Evolutionary conservation across 2,888 invertebrate genomes (phyloP), one percentile per base, ranked within the genome.

Genomic region (Euclidia mi): DNA sequence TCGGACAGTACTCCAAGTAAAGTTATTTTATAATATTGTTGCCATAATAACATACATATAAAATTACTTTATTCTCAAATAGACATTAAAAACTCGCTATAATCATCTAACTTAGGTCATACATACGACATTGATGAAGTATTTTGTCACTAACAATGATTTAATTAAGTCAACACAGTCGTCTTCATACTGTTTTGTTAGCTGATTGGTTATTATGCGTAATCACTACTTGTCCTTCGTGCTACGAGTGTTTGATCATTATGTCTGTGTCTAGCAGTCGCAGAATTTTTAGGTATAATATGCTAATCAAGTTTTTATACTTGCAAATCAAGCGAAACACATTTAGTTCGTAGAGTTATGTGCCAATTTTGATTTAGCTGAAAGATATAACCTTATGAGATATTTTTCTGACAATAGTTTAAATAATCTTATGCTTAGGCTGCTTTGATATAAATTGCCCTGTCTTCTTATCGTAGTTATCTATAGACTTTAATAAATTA

Each of bases 121-220:
- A 56, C 20, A 7, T n/a, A 41, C 41, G 70, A 65, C 66, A 71
- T 66, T 78, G 73, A 73, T 72, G 43, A 55, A 67, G 63, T 60
- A 56, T 68, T 72, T 70, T 77, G 75, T 75, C 72, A 67, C 65
- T 63, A 66, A 80, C 81, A 79, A 79, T 81, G 71, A 80, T 72
- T 79, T 75, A 76, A 79, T 82, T 79, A 79, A 78, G 66, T 79
- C 76, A 78, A 76, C 69, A 75, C 12, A 58, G 43, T 46, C 43
- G 3, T 61, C 40, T 51, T 43, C 42, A 45, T 48, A 57, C 32
- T 58, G 67, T 71, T 70, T 66, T 69, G 61, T 70, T 65, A 1
- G 46, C 32, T 68, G 68, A 75, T 70, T 73, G 45, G 41, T 59
- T 76, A 70, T 68, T 72, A 64, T 70, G 29, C 45, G 43, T 58